Conservation (phyloP, 2,888 invertebrate species). For the Trichopoda pennipes region DNA sequence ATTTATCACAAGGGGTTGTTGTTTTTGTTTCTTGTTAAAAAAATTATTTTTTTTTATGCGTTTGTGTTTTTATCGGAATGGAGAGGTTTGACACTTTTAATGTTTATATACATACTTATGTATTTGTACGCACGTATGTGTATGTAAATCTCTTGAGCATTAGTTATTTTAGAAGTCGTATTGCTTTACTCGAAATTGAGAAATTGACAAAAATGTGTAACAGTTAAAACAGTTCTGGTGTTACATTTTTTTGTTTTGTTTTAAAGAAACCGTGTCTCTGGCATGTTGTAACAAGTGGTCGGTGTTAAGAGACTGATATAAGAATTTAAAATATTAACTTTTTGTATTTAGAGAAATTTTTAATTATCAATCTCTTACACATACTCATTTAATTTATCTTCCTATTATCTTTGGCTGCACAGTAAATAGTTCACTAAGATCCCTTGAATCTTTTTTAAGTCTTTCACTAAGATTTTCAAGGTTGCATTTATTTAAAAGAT, state of each 20-base stretch:
- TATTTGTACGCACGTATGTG: neutral
- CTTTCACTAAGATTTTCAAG: too few relatives aligned
- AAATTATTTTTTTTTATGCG: constrained; percentile 19
- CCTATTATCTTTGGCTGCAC: too few relatives aligned
- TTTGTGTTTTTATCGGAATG: neutral
- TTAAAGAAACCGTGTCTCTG: constrained; percentile 7
- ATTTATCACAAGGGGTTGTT: constrained; percentile 10
- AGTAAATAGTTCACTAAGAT: too few relatives aligned
- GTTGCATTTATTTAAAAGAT: too few relatives aligned
- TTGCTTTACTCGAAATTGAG: constrained; percentile 3
- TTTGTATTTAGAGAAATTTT: too few relatives aligned
- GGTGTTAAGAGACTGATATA: too few relatives aligned
- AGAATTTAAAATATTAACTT: too few relatives aligned
- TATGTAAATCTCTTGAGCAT: constrained; percentile 17
- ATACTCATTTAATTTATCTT: too few relatives aligned
- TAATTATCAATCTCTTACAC: too few relatives aligned
- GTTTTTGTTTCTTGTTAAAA: constrained; percentile 9
- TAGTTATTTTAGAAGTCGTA: constrained; percentile 20
- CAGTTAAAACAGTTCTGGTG: neutral
- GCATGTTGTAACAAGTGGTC: neutral
- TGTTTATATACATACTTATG: neutral
- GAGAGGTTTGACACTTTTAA: neutral
- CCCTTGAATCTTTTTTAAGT: too few relatives aligned
- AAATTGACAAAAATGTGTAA: neutral
- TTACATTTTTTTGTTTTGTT: too few relatives aligned